Percentiles rank a stretch among this genome's conserved stretches.
Conservation (phyloP, 2,797 vertebrate genomes). For the Paedocypris micromegethes region DNA sequence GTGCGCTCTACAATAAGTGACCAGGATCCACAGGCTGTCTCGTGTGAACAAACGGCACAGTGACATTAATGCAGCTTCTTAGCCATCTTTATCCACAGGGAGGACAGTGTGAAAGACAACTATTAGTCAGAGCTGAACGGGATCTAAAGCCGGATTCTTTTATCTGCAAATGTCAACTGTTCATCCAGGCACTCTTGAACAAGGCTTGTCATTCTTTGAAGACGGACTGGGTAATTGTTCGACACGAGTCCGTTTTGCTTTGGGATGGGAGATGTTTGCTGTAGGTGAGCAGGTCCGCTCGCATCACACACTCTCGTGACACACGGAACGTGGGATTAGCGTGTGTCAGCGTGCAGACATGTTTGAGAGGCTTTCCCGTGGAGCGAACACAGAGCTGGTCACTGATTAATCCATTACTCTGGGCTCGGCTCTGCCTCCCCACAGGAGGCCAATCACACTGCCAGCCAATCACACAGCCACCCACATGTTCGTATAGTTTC, state of each 20-base stretch:
- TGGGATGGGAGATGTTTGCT: not conserved
- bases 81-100: conserved; percentile 43
- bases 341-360: conserved; percentile 63
- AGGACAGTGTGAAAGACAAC: conserved; percentile 66
- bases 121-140: conserved; percentile 51
- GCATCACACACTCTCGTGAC: conserved; percentile 28
- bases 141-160: conserved; percentile 61
- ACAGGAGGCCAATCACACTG: conserved; percentile 53
- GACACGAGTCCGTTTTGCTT: too few species aligned
- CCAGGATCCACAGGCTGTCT: not conserved
- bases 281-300: not conserved
- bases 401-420: conserved; percentile 61
- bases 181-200: conserved; percentile 46
- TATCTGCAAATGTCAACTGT: conserved; percentile 62
- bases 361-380: conserved; percentile 62
- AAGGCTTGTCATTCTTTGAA: conserved; percentile 7
- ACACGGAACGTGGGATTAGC: conserved; percentile 57
- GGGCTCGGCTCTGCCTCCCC: conserved; percentile 51
- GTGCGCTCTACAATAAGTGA: not conserved
- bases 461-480: conserved; percentile 39
- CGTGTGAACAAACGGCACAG: not conserved
- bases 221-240: too few species aligned
- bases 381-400: conserved; percentile 66
- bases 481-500: conserved; percentile 46
- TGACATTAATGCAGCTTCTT: conserved; percentile 1